Percentiles rank a stretch among this genome's conserved stretches.
These are phyloP conservation scores for Hybognathus amarus DNA, from an alignment of 2,797 vertebrate species.

Conservation along the genomic window DNA sequence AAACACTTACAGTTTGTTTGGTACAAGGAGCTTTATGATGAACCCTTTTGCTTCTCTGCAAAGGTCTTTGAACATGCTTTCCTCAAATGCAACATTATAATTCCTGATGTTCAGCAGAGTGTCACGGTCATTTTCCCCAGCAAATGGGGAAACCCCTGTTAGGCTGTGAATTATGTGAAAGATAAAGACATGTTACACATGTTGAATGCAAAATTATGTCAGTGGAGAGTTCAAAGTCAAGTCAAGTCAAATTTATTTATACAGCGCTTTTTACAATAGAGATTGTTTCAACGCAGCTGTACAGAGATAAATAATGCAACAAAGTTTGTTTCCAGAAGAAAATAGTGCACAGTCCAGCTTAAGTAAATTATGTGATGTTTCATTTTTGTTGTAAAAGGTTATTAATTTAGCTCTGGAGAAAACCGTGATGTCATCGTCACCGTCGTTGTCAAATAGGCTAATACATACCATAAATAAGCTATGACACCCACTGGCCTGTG, in stretches of 20 bases:
- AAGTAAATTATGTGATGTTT: too few relatives aligned
- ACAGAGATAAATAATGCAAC: too few relatives aligned
- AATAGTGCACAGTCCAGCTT: too few relatives aligned
- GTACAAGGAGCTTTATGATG: constrained; percentile 93
- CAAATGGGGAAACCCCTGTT: constrained; percentile 93
- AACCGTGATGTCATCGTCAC: too few relatives aligned
- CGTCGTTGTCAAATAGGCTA: neutral
- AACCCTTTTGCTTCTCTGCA: constrained; percentile 93
- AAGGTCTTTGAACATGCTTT: constrained; percentile 89
- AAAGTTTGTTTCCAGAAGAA: too few relatives aligned
- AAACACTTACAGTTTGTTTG: constrained; percentile 87
- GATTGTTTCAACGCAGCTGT: too few relatives aligned
- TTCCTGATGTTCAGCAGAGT: constrained; percentile 91
- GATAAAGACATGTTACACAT: neutral
- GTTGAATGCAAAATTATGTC: neutral
- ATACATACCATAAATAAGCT: constrained; percentile 78
- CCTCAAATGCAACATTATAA: constrained; percentile 95
- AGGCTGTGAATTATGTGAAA: constrained; percentile 74
- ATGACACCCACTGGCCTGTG: constrained; percentile 75
- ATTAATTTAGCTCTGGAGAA: too few relatives aligned
- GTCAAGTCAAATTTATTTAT: too few relatives aligned
- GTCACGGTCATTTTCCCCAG: constrained; percentile 91
- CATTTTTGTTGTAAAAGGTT: too few relatives aligned
- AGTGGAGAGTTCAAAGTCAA: constrained; percentile 8
- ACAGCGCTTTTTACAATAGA: too few relatives aligned